Evolutionary conservation across 1,140 invertebrate species (phyloP).

Genomic region (Atta colombica): DNA sequence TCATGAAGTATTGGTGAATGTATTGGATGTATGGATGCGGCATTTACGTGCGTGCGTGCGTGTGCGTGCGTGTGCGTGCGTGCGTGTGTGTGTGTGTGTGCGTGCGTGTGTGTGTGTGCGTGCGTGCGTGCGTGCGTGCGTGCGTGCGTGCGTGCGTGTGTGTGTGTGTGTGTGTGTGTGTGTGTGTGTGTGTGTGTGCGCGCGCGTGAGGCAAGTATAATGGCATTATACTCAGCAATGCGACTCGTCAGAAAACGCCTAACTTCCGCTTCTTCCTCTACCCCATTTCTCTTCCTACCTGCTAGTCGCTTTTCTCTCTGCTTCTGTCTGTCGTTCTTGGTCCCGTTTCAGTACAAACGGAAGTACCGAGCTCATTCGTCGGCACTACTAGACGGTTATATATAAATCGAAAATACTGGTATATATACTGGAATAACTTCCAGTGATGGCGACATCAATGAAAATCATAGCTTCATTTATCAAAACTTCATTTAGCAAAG

Average conservation of each 20-base stretch:
- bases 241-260: conserved; percentile 63
- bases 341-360: conserved; percentile 31
- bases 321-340: conserved; percentile 34
- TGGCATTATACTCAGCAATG: conserved; percentile 61
- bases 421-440: neutral
- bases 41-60: neutral
- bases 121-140: too few species aligned
- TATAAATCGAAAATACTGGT: conserved; percentile 37
- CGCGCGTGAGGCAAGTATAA: conserved; percentile 54
- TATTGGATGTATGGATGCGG: conserved; percentile 29
- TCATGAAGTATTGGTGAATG: conserved; percentile 50
- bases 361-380: conserved; percentile 25
- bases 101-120: too few species aligned
- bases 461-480: neutral
- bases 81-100: neutral
- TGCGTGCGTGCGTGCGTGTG: neutral
- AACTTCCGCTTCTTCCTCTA: conserved; percentile 52
- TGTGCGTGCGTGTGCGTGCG: neutral
- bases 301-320: neutral
- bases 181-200: neutral
- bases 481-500: neutral
- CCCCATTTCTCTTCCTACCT: conserved; percentile 17
- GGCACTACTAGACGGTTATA: neutral
- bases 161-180: neutral
- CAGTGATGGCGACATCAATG: neutral